Evolutionary conservation across 2,797 vertebrate genomes (phyloP).

Genomic region (Xenentodon cancila): DNA sequence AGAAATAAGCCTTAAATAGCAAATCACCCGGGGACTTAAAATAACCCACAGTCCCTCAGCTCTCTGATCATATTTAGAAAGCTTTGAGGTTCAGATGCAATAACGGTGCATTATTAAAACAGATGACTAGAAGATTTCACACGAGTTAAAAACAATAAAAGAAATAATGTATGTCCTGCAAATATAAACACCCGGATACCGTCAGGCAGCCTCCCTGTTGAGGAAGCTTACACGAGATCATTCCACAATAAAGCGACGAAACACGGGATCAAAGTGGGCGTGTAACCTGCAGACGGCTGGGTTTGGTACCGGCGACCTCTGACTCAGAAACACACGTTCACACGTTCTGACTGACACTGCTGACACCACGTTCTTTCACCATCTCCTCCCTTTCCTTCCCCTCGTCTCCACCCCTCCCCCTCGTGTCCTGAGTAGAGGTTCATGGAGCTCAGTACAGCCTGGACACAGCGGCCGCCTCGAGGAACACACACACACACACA

Average conservation of each 20-base stretch:
- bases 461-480: conserved; percentile 5
- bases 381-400: conserved; percentile 57
- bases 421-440: background rate
- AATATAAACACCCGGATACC: no score
- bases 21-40: conserved; percentile 18
- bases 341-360: conserved; percentile 33
- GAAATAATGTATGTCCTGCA: no score
- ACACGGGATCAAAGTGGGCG: no score
- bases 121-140: no score
- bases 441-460: conserved; percentile 48
- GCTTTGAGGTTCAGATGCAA: background rate
- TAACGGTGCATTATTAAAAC: background rate
- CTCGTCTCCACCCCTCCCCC: background rate
- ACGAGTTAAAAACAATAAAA: no score
- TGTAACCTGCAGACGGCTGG: conserved; percentile 9
- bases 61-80: conserved; percentile 20
- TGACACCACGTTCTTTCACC: conserved; percentile 56
- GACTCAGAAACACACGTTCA: conserved; percentile 7
- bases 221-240: no score
- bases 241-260: no score
- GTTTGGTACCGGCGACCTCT: conserved; percentile 11
- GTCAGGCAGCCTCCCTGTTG: no score
- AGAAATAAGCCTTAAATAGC: conserved; percentile 27
- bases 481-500: conserved; percentile 44
- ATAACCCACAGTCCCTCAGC: conserved; percentile 17